Evolutionary conservation across 2,797 vertebrate genomes (phyloP).

Genomic region (Avahi laniger): DNA sequence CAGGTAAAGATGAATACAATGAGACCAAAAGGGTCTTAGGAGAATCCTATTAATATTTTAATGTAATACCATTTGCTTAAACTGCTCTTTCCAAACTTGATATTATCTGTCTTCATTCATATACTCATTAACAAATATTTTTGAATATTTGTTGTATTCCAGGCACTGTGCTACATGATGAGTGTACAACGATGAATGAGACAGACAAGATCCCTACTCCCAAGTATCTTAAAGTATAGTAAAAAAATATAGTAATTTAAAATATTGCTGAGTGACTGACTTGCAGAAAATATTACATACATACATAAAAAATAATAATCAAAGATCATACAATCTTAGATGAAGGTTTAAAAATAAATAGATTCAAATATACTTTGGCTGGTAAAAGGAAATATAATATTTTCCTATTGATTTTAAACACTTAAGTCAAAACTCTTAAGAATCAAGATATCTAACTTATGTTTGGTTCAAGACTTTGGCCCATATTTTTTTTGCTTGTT

Average conservation of each 20-base stretch:
- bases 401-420: background rate
- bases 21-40: background rate
- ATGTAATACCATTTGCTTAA: background rate
- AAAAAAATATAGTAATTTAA: background rate
- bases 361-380: background rate
- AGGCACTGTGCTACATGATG: background rate
- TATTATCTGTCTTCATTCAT: background rate
- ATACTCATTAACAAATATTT: background rate
- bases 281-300: background rate
- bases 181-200: background rate
- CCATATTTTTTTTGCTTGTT: background rate
- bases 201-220: background rate
- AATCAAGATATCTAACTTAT: background rate
- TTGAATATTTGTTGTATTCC: background rate
- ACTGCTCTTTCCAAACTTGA: background rate
- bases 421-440: background rate
- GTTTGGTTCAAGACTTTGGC: background rate
- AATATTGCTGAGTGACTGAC: background rate
- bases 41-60: background rate
- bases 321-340: background rate
- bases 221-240: background rate
- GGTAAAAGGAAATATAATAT: background rate
- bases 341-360: background rate
- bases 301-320: background rate
- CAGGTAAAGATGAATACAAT: background rate